Conservation (phyloP, 92 coral and sea anemone species). For the Parazoanthus darwini region DNA sequence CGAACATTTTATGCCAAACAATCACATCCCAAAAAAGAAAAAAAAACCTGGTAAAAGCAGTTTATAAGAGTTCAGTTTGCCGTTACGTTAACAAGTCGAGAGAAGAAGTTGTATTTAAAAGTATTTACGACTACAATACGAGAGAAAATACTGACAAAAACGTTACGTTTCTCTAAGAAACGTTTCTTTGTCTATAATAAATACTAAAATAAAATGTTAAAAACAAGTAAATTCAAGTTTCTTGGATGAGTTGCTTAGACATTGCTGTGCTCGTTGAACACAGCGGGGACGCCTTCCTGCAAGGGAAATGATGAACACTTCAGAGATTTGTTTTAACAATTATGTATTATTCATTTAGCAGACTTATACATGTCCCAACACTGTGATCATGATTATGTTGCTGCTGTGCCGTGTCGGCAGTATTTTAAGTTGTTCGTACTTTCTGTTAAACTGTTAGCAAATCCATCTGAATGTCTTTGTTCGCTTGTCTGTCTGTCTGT, state of each 20-base stretch:
- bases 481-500: background rate
- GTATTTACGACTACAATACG: background rate
- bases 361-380: no score
- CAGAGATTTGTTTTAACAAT: background rate
- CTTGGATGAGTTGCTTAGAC: conserved; percentile 37
- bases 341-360: background rate
- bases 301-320: background rate
- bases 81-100: no score
- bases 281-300: conserved; percentile 55
- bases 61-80: background rate
- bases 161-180: background rate
- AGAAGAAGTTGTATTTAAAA: background rate
- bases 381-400: no score
- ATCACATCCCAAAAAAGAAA: background rate
- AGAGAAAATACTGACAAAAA: background rate
- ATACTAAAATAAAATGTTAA: background rate
- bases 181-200: conserved; percentile 29
- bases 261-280: conserved; percentile 67
- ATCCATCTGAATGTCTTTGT: no score
- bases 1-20: background rate
- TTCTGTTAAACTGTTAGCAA: no score
- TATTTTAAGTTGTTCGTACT: no score
- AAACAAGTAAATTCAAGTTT: conserved; percentile 18
- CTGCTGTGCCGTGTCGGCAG: no score
- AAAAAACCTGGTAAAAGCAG: background rate